Evolutionary conservation across 2,113 vertebrate genomes (phyloP).

Genomic region (Psilopogon haemacephalus): DNA sequence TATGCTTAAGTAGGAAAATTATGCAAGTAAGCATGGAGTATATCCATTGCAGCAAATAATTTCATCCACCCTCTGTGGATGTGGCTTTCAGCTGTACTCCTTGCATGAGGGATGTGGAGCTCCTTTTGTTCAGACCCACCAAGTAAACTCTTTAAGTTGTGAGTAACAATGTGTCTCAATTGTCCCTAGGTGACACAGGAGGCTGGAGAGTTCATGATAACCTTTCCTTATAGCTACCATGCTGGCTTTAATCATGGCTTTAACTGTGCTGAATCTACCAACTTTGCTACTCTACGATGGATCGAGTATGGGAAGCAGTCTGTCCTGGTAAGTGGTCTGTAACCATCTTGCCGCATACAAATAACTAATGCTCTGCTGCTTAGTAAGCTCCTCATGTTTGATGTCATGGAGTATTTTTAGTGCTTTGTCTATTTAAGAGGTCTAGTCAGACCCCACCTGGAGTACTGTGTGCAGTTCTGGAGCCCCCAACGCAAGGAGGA

Average conservation of each 20-base stretch:
- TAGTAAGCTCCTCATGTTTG: not conserved
- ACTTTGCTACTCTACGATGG: conserved; percentile 95
- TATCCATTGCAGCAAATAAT: not conserved
- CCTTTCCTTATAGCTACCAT: conserved; percentile 94
- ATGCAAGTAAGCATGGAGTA: not conserved
- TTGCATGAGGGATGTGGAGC: not conserved
- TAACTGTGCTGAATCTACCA: conserved; percentile 97
- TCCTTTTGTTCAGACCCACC: not conserved
- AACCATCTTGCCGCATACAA: not conserved
- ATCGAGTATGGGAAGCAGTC: conserved; percentile 97
- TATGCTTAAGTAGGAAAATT: not conserved
- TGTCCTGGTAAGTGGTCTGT: conserved; percentile 80
- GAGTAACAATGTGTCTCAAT: not conserved
- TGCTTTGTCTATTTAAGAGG: not conserved
- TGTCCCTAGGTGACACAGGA: conserved; percentile 90
- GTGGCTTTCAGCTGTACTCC: not conserved
- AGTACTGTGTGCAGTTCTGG: too few species aligned
- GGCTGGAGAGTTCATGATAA: conserved; percentile 95
- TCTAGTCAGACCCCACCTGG: too few species aligned
- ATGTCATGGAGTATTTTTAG: not conserved
- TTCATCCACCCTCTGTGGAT: not conserved
- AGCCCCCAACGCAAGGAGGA: too few species aligned
- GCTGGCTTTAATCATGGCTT: conserved; percentile 99
- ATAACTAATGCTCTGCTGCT: not conserved
- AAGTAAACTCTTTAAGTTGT: not conserved